These are phyloP conservation scores for Himalopsyche japonica DNA, from an alignment of 2,888 invertebrate species.

Conservation along the genomic window DNA sequence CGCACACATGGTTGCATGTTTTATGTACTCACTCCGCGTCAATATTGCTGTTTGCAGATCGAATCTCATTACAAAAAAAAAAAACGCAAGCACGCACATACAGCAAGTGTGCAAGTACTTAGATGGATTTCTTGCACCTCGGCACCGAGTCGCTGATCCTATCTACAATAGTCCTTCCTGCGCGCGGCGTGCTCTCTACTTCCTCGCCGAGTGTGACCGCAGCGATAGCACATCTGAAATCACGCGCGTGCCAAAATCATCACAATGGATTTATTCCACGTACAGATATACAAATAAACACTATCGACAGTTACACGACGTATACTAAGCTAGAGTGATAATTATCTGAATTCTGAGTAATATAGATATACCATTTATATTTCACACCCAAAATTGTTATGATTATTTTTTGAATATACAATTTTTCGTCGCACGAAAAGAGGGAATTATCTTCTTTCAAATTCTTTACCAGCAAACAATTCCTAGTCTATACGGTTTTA, in stretches of 20 bases:
- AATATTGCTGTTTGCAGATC: not conserved
- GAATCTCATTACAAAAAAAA: not conserved
- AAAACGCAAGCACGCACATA: not conserved
- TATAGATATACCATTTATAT: too few relatives aligned
- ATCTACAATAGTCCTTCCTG: not conserved
- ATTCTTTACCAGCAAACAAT: too few relatives aligned
- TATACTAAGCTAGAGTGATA: too few relatives aligned
- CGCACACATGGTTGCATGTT: too few relatives aligned
- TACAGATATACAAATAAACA: too few relatives aligned
- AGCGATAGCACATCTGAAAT: not conserved
- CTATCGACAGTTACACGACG: too few relatives aligned
- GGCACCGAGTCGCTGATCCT: not conserved
- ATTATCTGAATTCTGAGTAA: too few relatives aligned
- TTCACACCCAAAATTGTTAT: too few relatives aligned
- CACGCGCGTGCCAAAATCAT: not conserved
- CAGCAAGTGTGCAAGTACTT: not conserved
- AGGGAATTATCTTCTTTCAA: too few relatives aligned
- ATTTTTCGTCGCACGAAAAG: too few relatives aligned
- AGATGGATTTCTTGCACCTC: not conserved
- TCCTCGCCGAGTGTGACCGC: not conserved
- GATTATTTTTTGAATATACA: too few relatives aligned
- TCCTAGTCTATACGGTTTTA: too few relatives aligned
- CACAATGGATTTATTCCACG: not conserved
- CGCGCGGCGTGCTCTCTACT: not conserved
- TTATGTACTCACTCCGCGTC: not conserved